phyloP scores from a whole-genome alignment of 2,113 vertebrate species.

The Eublepharis macularius region DNA sequence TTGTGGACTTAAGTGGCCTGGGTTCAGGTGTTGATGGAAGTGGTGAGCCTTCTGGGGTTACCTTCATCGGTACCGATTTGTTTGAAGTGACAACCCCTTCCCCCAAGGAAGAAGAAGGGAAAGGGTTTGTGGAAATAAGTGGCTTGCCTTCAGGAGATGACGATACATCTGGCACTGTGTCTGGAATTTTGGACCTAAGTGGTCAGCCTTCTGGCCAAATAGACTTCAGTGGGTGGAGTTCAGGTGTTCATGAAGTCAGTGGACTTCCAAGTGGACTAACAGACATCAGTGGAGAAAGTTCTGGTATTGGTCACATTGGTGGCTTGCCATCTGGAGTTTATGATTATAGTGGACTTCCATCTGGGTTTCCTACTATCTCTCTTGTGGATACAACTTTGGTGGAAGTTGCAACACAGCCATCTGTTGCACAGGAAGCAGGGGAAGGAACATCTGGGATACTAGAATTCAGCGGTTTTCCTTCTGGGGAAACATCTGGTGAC shows the following conservation, averaged over 20 bases:
- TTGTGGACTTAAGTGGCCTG: constrained; percentile 59
- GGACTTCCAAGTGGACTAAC: constrained; percentile 72
- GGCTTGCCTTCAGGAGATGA: constrained; percentile 75
- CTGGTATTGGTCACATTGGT: constrained; percentile 65
- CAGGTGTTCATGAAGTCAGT: constrained; percentile 70
- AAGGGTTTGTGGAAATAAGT: constrained; percentile 77
- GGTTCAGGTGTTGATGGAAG: constrained; percentile 68
- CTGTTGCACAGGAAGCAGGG: constrained; percentile 79
- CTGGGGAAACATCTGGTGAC: constrained; percentile 71
- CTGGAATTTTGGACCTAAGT: constrained; percentile 71
- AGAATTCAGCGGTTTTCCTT: constrained; percentile 76
- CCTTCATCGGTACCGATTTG: constrained; percentile 74
- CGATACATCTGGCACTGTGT: constrained; percentile 70
- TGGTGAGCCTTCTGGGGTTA: constrained; percentile 65
- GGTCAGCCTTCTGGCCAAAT: constrained; percentile 69
- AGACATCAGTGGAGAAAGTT: constrained; percentile 75
- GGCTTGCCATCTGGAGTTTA: constrained; percentile 68
- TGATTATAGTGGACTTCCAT: constrained; percentile 75
- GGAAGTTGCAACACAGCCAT: constrained; percentile 72
- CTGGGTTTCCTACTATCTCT: constrained; percentile 75
- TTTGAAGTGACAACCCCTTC: constrained; percentile 69
- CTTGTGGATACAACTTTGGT: constrained; percentile 78
- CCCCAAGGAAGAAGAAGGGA: constrained; percentile 76
- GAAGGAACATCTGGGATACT: constrained; percentile 78
- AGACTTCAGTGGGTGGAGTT: constrained; percentile 74